phyloP scores from a whole-genome alignment of 2,888 invertebrate species.

The Sialis lutaria region DNA sequence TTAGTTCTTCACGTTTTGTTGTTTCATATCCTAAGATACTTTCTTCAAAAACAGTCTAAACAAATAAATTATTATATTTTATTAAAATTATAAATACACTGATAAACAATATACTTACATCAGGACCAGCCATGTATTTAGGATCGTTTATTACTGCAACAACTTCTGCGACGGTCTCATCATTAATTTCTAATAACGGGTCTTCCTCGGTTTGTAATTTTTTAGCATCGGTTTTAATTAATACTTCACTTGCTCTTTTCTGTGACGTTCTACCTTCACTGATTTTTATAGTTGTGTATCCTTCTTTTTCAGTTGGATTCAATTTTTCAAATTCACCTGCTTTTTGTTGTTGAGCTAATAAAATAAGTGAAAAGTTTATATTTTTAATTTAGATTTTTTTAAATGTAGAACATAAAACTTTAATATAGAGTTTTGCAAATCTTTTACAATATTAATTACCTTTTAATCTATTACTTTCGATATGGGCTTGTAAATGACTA shows the following conservation, averaged over 20 bases:
- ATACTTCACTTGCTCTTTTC: conserved; percentile 15
- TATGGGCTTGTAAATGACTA: conserved; percentile 41
- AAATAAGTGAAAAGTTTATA: background rate
- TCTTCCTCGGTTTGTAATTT: conserved; percentile 26
- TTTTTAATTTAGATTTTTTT: background rate
- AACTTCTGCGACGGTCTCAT: conserved; percentile 64
- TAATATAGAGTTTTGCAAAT: background rate
- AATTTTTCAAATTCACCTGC: conserved; percentile 46
- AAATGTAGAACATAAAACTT: no score
- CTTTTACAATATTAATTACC: conserved; percentile 9
- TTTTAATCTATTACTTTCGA: conserved; percentile 34
- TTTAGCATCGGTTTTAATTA: conserved; percentile 24
- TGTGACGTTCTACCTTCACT: conserved; percentile 32
- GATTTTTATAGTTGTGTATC: conserved; percentile 47
- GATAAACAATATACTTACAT: conserved; percentile 30
- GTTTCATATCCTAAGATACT: conserved; percentile 80
- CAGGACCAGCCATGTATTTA: conserved; percentile 67
- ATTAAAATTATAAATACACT: no score
- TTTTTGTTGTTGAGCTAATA: background rate
- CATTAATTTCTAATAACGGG: conserved; percentile 50
- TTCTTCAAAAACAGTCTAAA: conserved; percentile 55
- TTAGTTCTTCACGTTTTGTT: conserved; percentile 74
- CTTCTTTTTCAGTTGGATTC: conserved; percentile 44
- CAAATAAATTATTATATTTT: conserved; percentile 9
- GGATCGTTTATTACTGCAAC: conserved; percentile 71